A percentile compares a stretch with the other conserved stretches of the same genome.
Evolutionary conservation across 2,113 vertebrate genomes (phyloP).

Genomic region (Labrus mixtus): DNA sequence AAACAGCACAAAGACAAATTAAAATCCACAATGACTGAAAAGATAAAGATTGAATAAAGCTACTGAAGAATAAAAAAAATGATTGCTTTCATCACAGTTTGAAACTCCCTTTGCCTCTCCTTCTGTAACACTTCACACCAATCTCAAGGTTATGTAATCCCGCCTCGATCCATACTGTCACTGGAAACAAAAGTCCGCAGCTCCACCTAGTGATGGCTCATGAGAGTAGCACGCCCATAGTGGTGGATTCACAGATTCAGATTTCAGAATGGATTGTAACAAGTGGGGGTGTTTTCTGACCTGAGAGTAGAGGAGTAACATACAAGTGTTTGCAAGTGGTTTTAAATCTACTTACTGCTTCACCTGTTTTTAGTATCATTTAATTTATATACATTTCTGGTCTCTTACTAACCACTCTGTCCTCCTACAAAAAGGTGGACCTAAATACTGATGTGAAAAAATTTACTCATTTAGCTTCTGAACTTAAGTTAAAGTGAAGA

Average conservation of each 20-base stretch:
- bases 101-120: conserved; percentile 1
- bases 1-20: too few species aligned
- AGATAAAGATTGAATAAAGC: too few species aligned
- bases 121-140: conserved; percentile 6
- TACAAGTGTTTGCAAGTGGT: conserved; percentile 1
- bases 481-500: too few species aligned
- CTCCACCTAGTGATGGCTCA: conserved; percentile 53
- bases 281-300: conserved; percentile 19
- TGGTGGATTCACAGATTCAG: conserved; percentile 39
- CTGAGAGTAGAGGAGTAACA: conserved; percentile 1
- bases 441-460: too few species aligned
- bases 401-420: neutral
- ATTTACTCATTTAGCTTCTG: too few species aligned
- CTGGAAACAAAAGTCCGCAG: conserved; percentile 29
- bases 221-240: conserved; percentile 14
- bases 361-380: neutral
- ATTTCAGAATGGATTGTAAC: conserved; percentile 29
- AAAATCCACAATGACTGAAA: too few species aligned
- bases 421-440: too few species aligned
- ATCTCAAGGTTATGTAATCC: conserved; percentile 46
- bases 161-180: neutral
- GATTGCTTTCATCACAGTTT: too few species aligned
- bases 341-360: conserved; percentile 1
- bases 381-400: neutral
- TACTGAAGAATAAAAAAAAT: too few species aligned